Base-by-base conservation (phyloP, 2,797 vertebrate genomes). In the Hydrolagus colliei region DNA sequence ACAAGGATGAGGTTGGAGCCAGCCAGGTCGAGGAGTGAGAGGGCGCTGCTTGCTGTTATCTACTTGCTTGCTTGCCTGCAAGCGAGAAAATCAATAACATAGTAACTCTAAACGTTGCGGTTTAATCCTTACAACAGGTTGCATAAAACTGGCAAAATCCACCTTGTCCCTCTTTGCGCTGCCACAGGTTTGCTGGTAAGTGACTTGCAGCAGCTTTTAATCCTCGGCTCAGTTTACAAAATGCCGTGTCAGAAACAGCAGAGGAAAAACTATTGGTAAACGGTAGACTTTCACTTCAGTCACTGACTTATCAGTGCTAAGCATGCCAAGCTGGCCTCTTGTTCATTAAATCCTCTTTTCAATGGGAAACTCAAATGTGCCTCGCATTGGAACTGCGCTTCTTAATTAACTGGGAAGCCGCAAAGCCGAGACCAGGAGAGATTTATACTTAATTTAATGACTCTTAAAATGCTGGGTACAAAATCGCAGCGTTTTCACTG, bases 311-410 rank as follows among this genome's bases (percentile, higher is more conserved):
- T 82, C 79, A 68, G 32, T 1, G 16, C 14, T 18, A 12, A 20
- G 10, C 27, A 41, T 0, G 18, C 79, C 68, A 65, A 13, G 11
- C 9, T 52, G 12, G 13, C 79, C 65, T 71, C 65, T 41, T 84
- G 79, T 71, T 84, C 79, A 84, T 84, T 84, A 84, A 84, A 84
- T 84, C 67, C 79, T 16, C 16, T n/a, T 84, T 35, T 16, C 79
- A 84, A 32, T 20, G 79, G 41, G 6, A 71, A 84, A 84, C 71
- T 68, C 79, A 61, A 84, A 71, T 35, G 11, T 32, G 41, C 62
- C 67, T 84, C 65, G 41, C 32, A 9, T 52, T 71, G 79, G 41
- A 71, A 65, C n/a, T 84, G 27, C 41, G 68, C 27, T n/a, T 18
- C 52, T 84, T 84, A 84, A 71, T 84, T 84, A 84, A 65, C 27